Percentiles rank a stretch among this genome's conserved stretches.
phyloP scores from a whole-genome alignment of 2,888 invertebrate species.

The Thymelicus acteon region DNA sequence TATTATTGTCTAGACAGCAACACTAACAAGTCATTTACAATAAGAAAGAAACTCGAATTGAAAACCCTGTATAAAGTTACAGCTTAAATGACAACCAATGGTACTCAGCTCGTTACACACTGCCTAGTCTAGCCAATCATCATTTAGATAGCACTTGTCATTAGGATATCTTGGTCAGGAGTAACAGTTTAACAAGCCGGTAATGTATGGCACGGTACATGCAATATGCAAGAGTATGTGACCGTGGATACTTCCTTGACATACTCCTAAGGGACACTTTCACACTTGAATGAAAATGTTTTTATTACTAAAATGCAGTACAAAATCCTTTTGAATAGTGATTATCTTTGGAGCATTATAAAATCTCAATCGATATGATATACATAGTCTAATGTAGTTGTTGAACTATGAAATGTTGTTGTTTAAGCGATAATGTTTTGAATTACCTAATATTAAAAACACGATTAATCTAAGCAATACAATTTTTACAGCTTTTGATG shows the following conservation, averaged over 20 bases:
- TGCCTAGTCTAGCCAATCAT: constrained; percentile 51
- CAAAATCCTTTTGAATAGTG: neutral
- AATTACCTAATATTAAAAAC: no score
- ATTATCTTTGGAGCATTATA: neutral
- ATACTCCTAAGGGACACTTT: constrained; percentile 14
- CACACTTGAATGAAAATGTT: constrained; percentile 9
- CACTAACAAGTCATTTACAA: no score
- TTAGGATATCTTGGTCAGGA: constrained; percentile 60
- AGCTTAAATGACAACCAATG: constrained; percentile 26
- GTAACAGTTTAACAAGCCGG: constrained; percentile 51
- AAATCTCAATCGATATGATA: no score
- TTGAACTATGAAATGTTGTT: no score
- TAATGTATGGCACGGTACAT: constrained; percentile 47
- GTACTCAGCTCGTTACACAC: constrained; percentile 38
- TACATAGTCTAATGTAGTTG: no score
- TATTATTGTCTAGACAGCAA: constrained; percentile 1
- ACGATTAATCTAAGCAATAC: no score
- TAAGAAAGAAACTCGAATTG: neutral
- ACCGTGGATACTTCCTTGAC: constrained; percentile 21
- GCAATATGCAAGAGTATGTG: constrained; percentile 15
- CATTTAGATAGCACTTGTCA: constrained; percentile 57
- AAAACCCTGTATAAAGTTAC: neutral
- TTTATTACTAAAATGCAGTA: neutral
- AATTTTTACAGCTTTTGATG: no score
- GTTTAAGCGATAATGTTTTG: no score